Base-by-base conservation (phyloP, 1,140 invertebrate species). In the Lasioglossum albipes region DNA sequence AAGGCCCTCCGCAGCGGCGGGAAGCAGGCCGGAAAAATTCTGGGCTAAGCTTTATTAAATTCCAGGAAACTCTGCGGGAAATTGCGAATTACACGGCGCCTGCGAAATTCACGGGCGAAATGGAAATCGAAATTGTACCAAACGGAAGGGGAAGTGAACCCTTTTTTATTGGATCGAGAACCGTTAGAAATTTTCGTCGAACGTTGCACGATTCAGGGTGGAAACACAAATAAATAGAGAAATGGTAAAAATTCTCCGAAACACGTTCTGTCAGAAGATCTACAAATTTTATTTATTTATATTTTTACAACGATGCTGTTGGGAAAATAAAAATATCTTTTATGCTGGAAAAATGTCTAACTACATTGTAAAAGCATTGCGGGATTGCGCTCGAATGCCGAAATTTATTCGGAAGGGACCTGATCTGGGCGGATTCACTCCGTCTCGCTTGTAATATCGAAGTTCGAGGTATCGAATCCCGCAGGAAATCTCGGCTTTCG, bases 31-130 rank as follows among this genome's bases (percentile, higher is more conserved):
- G 42, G 66, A 68, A 68, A 68, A 68, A 68, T 52, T 68, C 66
- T 49, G 42, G 66, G 41, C 66, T n/a, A n/a, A 52, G 66, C 66
- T 68, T 68, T 68, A 68, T 68, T 68, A 68, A 68, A 68, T 68
- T 68, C 42, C 45, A n/a, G 42, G 42, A 68, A 68, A 49, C 66
- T 68, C 42, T n/a, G 10, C 12, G 31, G 6, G 65, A 59, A 57
- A 68, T 68, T 68, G 66, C 66, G 66, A 68, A 68, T 68, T 68
- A 68, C 66, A 68, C 45, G 7, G 12, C 42, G n/a, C 41, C 66
- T 42, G 22, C 42, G 42, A 68, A 68, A 52, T 68, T 68, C 66
- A 22, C n/a, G 66, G n/a, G 66, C 20, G 66, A 20, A 76, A 68
- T 45, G 22, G 54, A 68, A 76, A 59, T 69, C n/a, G 36, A 76